Evolutionary conservation across 2,797 vertebrate species (phyloP).

Genomic region (Silurus aristotelis): DNA sequence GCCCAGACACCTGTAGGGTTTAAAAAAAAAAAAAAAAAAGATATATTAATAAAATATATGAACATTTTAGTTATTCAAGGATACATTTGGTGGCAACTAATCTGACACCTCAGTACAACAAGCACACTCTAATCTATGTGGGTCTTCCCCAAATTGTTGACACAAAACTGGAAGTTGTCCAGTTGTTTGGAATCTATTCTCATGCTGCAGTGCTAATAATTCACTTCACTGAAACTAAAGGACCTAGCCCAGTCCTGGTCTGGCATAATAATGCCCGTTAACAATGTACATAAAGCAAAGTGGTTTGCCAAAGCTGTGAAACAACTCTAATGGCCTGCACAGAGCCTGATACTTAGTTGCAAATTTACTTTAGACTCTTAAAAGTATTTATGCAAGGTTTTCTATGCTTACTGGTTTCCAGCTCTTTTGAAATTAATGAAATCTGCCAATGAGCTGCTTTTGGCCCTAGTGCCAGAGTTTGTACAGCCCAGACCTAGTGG

Average conservation of each 20-base stretch:
- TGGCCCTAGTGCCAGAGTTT: no score
- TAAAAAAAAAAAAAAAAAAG: no score
- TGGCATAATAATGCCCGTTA: not conserved
- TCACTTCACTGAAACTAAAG: not conserved
- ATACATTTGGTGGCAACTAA: not conserved
- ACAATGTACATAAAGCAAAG: not conserved
- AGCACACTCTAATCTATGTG: not conserved
- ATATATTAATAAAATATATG: not conserved
- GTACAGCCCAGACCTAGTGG: no score
- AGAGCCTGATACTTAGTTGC: not conserved
- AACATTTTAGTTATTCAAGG: not conserved
- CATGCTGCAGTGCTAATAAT: not conserved
- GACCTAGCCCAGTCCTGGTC: not conserved
- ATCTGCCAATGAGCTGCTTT: no score
- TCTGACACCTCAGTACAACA: not conserved
- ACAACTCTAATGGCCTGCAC: not conserved
- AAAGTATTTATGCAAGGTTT: not conserved
- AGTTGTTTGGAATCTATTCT: not conserved
- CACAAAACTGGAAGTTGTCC: not conserved
- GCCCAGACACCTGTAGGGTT: slow-evolving; percentile 86
- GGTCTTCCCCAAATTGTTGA: not conserved
- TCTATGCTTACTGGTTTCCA: not conserved
- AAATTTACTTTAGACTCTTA: not conserved
- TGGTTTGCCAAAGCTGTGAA: not conserved
- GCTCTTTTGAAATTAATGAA: not conserved